These are phyloP conservation scores for Parasteatoda lunata DNA, from an alignment of 2,888 invertebrate genomes.

Conservation along the genomic window DNA sequence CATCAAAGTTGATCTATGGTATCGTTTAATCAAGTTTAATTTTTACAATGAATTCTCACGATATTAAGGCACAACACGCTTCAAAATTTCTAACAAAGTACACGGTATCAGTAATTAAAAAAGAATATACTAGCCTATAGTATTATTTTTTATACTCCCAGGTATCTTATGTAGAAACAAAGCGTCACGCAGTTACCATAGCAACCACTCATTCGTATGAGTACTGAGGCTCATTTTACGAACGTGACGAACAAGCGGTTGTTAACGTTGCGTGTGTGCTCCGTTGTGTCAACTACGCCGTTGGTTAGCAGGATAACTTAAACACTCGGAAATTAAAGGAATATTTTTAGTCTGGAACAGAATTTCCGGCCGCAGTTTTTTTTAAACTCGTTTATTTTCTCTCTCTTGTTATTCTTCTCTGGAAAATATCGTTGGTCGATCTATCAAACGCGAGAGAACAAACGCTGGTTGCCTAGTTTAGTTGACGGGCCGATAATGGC, in stretches of 20 bases:
- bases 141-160: no score
- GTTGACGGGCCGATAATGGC: neutral
- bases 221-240: conserved; percentile 31
- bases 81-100: no score
- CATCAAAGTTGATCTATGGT: no score
- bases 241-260: neutral
- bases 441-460: neutral
- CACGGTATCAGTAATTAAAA: no score
- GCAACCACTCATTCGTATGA: conserved; percentile 61
- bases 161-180: neutral
- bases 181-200: conserved; percentile 29
- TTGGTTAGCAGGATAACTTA: conserved; percentile 56
- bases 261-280: conserved; percentile 57
- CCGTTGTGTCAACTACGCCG: conserved; percentile 61
- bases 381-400: neutral
- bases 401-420: neutral
- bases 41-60: no score
- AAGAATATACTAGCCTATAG: no score
- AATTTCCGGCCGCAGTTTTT: conserved; percentile 18
- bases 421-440: neutral
- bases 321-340: conserved; percentile 67
- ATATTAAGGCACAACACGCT: no score
- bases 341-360: conserved; percentile 54
- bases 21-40: no score
- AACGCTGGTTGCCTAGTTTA: neutral